Percentiles rank a stretch among this genome's conserved stretches.
Evolutionary conservation across 2,113 vertebrate genomes (phyloP).

Genomic region (Tichodroma muraria): DNA sequence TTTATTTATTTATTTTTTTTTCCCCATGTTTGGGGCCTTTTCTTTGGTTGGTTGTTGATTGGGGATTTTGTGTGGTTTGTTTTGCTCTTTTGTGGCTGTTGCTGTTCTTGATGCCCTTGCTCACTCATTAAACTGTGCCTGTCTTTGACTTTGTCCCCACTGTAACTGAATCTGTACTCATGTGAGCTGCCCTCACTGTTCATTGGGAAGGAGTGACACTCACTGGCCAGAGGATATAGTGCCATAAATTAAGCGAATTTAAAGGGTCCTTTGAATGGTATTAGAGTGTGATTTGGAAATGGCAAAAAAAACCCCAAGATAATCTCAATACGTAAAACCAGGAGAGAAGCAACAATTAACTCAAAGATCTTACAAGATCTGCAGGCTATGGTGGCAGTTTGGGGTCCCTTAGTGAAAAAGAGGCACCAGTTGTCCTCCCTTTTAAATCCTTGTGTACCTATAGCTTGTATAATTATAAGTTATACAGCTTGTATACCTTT

Average conservation of each 20-base stretch:
- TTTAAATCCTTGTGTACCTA: not conserved
- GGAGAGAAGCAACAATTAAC: not conserved
- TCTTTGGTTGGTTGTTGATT: not conserved
- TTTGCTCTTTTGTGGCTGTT: not conserved
- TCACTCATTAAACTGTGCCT: not conserved
- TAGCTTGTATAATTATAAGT: not conserved
- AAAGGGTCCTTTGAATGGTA: not conserved
- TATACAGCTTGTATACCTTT: too few species aligned
- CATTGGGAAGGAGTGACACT: not conserved
- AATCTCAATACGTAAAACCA: not conserved
- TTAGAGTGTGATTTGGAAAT: not conserved
- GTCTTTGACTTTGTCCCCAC: not conserved
- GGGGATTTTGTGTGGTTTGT: not conserved
- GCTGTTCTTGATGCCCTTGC: not conserved
- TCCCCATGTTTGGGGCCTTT: too few species aligned
- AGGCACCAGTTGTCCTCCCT: not conserved
- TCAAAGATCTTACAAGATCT: not conserved
- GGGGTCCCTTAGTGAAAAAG: not conserved
- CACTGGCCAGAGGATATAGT: not conserved
- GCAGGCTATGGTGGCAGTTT: not conserved
- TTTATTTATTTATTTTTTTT: too few species aligned
- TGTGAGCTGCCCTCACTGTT: not conserved
- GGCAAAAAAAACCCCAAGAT: not conserved
- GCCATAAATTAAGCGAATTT: not conserved
- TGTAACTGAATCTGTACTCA: not conserved